phyloP scores from a whole-genome alignment of 2,888 invertebrate genomes.

The Suillia variegata region DNA sequence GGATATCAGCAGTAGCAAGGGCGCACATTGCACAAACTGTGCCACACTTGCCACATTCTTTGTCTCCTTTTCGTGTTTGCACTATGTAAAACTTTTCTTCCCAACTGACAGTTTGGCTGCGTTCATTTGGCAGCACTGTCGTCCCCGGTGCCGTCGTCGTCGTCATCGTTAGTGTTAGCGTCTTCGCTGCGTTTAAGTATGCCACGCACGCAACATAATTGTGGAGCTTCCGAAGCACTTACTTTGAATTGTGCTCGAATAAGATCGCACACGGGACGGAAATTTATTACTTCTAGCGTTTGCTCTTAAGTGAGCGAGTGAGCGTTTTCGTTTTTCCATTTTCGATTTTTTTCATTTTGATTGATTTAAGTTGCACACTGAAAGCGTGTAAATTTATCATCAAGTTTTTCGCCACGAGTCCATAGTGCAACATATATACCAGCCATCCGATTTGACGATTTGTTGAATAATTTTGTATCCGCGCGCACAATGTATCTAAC shows the following conservation, averaged over 20 bases:
- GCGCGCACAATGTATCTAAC: too few relatives aligned
- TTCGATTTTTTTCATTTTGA: too few relatives aligned
- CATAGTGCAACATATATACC: too few relatives aligned
- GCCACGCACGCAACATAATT: constrained; percentile 21
- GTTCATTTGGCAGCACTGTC: background rate
- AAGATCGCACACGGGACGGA: constrained; percentile 11
- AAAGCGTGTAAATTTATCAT: too few relatives aligned
- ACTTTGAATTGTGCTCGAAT: constrained; percentile 17
- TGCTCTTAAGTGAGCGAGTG: too few relatives aligned
- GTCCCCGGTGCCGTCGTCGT: background rate
- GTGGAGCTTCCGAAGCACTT: constrained; percentile 21
- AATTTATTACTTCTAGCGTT: constrained; percentile 11
- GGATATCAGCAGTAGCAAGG: background rate
- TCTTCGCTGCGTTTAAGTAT: constrained; percentile 9
- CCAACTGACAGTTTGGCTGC: background rate
- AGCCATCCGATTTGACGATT: too few relatives aligned
- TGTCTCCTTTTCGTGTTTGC: background rate
- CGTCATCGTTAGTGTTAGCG: background rate
- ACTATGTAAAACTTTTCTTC: background rate
- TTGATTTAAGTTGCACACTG: too few relatives aligned
- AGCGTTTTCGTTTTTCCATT: too few relatives aligned
- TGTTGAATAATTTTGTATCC: too few relatives aligned
- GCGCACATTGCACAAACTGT: background rate
- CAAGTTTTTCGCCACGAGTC: too few relatives aligned
- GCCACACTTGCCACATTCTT: background rate